Percentiles rank a stretch among this genome's conserved stretches.
phyloP scores from a whole-genome alignment of 2,113 vertebrate genomes.

The Girardinichthys multiradiatus region DNA sequence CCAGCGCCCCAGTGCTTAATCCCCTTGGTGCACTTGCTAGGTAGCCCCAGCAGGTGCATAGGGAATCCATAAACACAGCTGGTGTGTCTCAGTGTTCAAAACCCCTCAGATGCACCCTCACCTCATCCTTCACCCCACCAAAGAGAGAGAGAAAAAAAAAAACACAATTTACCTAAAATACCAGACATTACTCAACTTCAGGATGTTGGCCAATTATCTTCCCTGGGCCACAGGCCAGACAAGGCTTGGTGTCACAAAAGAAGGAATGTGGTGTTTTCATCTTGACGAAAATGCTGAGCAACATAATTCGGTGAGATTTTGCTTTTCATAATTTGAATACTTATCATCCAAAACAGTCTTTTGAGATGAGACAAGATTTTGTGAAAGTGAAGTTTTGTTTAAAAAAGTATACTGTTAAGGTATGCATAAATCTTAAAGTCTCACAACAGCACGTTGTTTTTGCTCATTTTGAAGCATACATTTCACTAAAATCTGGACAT shows the following conservation, averaged over 20 bases:
- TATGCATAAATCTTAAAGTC: background rate
- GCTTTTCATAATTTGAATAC: background rate
- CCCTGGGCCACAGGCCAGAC: conserved; percentile 21
- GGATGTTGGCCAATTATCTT: conserved; percentile 30
- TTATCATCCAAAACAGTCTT: background rate
- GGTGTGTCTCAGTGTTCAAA: conserved; percentile 65
- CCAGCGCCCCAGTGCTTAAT: conserved; percentile 70
- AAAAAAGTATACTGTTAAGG: too few species aligned
- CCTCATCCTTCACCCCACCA: conserved; percentile 40
- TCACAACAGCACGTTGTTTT: background rate
- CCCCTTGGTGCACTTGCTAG: conserved; percentile 71
- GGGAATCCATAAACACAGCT: conserved; percentile 82
- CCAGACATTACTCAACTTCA: conserved; percentile 52
- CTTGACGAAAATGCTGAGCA: conserved; percentile 6
- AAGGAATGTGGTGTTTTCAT: conserved; percentile 31
- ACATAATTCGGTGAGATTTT: background rate
- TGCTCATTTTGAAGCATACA: too few species aligned
- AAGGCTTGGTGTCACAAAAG: conserved; percentile 39
- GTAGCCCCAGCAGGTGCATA: conserved; percentile 79
- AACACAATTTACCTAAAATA: conserved; percentile 41
- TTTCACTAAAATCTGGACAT: too few species aligned
- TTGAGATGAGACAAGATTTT: background rate
- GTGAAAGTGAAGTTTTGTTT: background rate
- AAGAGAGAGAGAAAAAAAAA: conserved; percentile 17
- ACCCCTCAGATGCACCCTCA: conserved; percentile 63